phyloP scores from a whole-genome alignment of 64 coral and sea anemone species.

The Dendrophyllia cribrosa region DNA sequence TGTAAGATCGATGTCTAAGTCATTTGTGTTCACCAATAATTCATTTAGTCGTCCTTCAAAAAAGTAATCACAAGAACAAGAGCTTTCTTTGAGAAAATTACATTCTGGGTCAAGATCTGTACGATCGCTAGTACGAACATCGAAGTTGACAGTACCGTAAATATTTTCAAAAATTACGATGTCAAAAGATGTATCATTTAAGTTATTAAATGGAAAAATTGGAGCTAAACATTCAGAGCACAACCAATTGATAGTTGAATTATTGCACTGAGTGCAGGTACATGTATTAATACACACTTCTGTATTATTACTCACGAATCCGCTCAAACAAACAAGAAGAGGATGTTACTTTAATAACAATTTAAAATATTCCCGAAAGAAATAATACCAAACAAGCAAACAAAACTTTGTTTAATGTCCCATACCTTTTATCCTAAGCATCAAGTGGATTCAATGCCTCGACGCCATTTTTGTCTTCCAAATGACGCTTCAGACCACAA shows the following conservation, averaged over 20 bases:
- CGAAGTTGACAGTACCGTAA: neutral
- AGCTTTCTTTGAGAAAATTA: neutral
- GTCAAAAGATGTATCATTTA: neutral
- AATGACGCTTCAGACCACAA: too few relatives aligned
- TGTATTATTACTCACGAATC: too few relatives aligned
- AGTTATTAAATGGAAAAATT: slow-evolving; percentile 5
- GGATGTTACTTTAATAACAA: too few relatives aligned
- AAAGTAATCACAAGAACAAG: neutral
- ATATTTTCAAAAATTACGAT: slow-evolving; percentile 5
- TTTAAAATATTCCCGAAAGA: too few relatives aligned
- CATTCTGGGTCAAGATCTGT: neutral
- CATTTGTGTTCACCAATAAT: neutral
- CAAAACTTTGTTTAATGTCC: too few relatives aligned
- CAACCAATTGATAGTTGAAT: neutral
- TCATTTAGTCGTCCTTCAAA: neutral
- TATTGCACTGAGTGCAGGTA: too few relatives aligned
- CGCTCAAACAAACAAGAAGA: too few relatives aligned
- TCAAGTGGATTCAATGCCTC: too few relatives aligned
- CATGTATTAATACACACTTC: too few relatives aligned
- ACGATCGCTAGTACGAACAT: neutral
- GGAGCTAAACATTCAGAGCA: neutral
- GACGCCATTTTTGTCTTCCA: too few relatives aligned
- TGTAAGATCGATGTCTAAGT: neutral
- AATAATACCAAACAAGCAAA: too few relatives aligned
- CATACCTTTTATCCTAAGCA: too few relatives aligned